These are phyloP conservation scores for Bombus terrestris DNA, from an alignment of 1,140 invertebrate species.

Conservation along the genomic window DNA sequence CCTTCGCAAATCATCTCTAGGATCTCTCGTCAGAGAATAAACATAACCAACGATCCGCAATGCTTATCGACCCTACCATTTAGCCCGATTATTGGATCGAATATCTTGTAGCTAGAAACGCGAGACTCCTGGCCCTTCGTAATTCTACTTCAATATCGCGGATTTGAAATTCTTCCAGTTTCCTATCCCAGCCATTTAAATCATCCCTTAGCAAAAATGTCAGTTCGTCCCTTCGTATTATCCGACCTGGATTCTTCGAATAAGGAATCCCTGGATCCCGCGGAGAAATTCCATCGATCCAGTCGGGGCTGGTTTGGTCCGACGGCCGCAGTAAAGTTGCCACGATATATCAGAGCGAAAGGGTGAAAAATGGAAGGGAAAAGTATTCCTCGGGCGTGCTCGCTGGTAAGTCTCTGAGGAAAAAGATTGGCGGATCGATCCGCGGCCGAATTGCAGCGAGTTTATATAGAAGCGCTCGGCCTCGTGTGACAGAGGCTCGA, in stretches of 20 bases:
- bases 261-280: background rate
- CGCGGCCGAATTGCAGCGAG: background rate
- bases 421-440: constrained; percentile 44
- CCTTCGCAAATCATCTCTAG: background rate
- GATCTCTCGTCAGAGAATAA: no score
- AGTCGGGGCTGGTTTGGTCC: no score
- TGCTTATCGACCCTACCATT: no score
- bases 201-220: background rate
- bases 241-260: constrained; percentile 15
- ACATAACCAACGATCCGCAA: no score
- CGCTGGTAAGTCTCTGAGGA: background rate
- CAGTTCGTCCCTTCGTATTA: background rate
- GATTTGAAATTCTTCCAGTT: background rate
- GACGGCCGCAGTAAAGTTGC: background rate
- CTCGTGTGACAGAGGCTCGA: constrained; percentile 73
- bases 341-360: constrained; percentile 14
- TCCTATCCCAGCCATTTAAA: background rate
- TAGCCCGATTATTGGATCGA: background rate
- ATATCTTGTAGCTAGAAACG: background rate
- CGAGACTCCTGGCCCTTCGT: background rate
- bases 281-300: constrained; percentile 13
- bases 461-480: constrained; percentile 4
- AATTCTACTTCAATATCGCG: no score
- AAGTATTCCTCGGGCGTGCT: background rate
- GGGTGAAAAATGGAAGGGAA: constrained; percentile 22